phyloP scores from a whole-genome alignment of 2,888 invertebrate genomes.

The Tenthredo notha region DNA sequence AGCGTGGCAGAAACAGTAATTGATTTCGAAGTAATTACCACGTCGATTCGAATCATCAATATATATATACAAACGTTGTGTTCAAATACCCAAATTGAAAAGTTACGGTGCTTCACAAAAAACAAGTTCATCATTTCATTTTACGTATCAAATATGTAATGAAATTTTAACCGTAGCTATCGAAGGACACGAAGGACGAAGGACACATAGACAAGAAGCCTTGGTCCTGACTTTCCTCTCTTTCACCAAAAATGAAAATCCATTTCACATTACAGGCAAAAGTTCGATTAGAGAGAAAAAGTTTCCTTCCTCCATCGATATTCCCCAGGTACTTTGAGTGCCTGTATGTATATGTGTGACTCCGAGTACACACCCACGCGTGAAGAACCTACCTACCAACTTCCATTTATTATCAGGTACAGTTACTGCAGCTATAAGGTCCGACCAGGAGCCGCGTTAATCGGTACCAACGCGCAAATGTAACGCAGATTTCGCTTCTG shows the following conservation, averaged over 20 bases:
- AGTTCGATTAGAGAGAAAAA: neutral
- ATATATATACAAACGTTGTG: neutral
- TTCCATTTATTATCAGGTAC: slow-evolving; percentile 17
- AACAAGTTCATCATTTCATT: neutral
- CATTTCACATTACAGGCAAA: neutral
- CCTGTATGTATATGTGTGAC: neutral
- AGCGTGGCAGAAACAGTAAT: slow-evolving; percentile 57
- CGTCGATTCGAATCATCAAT: slow-evolving; percentile 35
- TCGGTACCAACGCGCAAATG: neutral
- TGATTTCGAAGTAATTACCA: slow-evolving; percentile 57
- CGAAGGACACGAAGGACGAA: neutral
- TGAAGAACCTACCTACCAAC: neutral
- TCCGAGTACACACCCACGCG: neutral
- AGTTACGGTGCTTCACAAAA: neutral
- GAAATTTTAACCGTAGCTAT: neutral
- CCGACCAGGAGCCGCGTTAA: neutral
- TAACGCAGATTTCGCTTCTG: slow-evolving; percentile 11
- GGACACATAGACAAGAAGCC: neutral
- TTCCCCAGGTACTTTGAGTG: neutral
- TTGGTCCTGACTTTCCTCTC: neutral
- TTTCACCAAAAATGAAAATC: neutral
- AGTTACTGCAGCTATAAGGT: neutral
- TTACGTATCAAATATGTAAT: neutral
- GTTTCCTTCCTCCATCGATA: neutral
- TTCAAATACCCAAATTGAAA: neutral